phyloP scores from a whole-genome alignment of 2,888 invertebrate species.

The Apodemia mormo region DNA sequence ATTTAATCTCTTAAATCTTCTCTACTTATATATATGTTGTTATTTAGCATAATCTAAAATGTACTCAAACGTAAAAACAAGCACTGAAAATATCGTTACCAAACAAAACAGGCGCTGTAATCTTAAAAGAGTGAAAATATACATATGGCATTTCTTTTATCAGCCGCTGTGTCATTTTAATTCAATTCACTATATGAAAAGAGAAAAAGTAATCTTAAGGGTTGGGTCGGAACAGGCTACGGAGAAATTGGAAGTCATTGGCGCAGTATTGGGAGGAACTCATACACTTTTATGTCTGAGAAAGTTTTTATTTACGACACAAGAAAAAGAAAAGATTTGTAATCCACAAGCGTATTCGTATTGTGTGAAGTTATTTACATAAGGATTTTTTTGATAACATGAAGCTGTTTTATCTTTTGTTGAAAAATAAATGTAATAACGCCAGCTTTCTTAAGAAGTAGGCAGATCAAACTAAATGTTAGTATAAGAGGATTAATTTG shows the following conservation, averaged over 20 bases:
- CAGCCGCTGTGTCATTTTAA: slow-evolving; percentile 78
- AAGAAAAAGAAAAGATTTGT: slow-evolving; percentile 68
- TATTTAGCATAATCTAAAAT: not conserved
- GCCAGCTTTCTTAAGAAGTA: too few relatives aligned
- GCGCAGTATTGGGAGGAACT: slow-evolving; percentile 77
- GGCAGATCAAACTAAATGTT: too few relatives aligned
- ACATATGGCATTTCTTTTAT: slow-evolving; percentile 71
- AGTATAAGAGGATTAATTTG: too few relatives aligned
- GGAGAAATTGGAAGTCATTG: slow-evolving; percentile 79
- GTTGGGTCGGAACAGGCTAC: slow-evolving; percentile 74
- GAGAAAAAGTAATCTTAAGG: slow-evolving; percentile 78
- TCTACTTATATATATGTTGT: too few relatives aligned
- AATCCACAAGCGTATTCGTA: slow-evolving; percentile 42
- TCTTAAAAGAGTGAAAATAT: slow-evolving; percentile 54
- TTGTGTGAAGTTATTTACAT: slow-evolving; percentile 10
- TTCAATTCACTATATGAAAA: slow-evolving; percentile 79
- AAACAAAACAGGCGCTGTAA: not conserved
- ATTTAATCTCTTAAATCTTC: too few relatives aligned
- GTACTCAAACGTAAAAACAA: not conserved
- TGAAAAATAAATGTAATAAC: not conserved
- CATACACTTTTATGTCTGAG: slow-evolving; percentile 77
- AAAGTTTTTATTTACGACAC: slow-evolving; percentile 75
- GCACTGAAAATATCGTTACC: not conserved
- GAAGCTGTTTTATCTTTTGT: not conserved
- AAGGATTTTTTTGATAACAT: slow-evolving; percentile 18